Percentiles rank a stretch among this genome's conserved stretches.
phyloP scores from a whole-genome alignment of 2,113 vertebrate species.

The Raphicerus campestris region DNA sequence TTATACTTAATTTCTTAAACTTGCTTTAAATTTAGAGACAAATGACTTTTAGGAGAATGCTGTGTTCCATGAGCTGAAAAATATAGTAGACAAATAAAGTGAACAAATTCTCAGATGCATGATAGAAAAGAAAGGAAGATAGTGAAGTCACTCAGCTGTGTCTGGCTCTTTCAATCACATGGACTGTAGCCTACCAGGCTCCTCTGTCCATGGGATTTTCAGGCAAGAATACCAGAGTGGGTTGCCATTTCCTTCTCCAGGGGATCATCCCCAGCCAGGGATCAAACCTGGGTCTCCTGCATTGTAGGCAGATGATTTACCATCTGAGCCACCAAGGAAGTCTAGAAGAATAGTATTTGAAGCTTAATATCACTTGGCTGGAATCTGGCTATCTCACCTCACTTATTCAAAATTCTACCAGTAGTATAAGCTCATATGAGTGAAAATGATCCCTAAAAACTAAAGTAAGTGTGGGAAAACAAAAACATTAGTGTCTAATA shows the following conservation, averaged over 20 bases:
- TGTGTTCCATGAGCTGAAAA: neutral
- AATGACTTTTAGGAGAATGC: neutral
- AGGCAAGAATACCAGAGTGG: neutral
- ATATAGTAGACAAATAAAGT: neutral
- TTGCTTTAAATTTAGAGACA: neutral
- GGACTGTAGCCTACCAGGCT: neutral
- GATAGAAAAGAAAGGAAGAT: neutral
- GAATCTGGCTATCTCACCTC: neutral
- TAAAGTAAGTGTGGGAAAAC: neutral
- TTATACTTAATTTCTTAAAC: neutral
- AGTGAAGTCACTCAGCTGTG: neutral
- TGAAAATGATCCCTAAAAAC: neutral
- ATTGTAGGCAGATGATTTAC: neutral
- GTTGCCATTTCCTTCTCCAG: neutral
- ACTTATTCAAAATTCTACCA: neutral
- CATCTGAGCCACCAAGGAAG: neutral
- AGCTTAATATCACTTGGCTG: neutral
- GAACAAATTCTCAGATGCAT: neutral
- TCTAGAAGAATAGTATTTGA: neutral
- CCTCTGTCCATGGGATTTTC: neutral
- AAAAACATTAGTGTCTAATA: neutral
- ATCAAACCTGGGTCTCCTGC: fast-evolving
- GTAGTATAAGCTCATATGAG: neutral
- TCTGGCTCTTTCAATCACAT: neutral
- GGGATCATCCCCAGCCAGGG: neutral